These are phyloP conservation scores for Tolmerus cingulatus DNA, from an alignment of 2,888 invertebrate species.

Conservation along the genomic window DNA sequence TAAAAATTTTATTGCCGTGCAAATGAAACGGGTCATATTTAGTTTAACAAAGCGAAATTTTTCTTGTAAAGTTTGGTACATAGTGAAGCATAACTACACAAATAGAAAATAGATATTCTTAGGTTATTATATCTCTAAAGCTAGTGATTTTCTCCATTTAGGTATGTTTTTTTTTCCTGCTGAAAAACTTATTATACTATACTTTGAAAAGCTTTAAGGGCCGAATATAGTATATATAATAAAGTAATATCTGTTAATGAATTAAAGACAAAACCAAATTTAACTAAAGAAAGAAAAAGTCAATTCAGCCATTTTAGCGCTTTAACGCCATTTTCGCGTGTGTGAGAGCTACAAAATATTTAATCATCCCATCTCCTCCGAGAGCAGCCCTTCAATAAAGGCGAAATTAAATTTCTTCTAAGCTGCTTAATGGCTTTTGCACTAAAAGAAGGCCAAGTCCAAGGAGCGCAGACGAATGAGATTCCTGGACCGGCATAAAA, in stretches of 20 bases:
- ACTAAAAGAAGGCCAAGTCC: background rate
- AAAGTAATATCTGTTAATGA: background rate
- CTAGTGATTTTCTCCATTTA: too few species aligned
- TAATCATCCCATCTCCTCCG: background rate
- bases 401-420: conserved; percentile 1
- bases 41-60: background rate
- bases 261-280: background rate
- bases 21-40: background rate
- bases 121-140: too few species aligned
- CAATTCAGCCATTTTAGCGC: background rate
- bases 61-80: too few species aligned
- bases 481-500: background rate
- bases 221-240: background rate
- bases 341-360: background rate
- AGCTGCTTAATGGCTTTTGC: background rate
- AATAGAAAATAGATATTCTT: too few species aligned
- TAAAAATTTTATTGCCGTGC: background rate
- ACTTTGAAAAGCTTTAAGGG: too few species aligned
- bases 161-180: too few species aligned
- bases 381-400: background rate
- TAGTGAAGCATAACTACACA: too few species aligned
- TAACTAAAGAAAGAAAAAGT: background rate
- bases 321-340: background rate
- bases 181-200: too few species aligned
- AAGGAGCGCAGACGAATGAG: background rate